phyloP scores from a whole-genome alignment of 2,113 vertebrate genomes.

The Charina bottae region DNA sequence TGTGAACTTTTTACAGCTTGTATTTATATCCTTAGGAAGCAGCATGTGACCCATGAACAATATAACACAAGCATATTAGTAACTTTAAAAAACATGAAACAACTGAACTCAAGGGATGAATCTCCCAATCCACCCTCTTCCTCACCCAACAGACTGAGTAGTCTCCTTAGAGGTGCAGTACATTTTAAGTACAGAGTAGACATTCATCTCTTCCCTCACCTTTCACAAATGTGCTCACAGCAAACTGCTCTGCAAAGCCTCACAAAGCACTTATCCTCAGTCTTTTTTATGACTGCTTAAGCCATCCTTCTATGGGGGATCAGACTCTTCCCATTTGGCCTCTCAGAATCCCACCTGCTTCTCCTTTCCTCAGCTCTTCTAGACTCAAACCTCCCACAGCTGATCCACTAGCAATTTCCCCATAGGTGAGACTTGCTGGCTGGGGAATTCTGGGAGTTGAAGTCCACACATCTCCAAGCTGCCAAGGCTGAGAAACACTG shows the following conservation, averaged over 20 bases:
- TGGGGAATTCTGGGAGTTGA: neutral
- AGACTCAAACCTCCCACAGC: neutral
- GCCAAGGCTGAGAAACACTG: neutral
- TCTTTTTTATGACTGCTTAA: neutral
- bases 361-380: neutral
- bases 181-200: neutral
- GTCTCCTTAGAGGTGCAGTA: too few species aligned
- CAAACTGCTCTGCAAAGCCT: neutral
- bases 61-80: neutral
- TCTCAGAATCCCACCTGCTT: neutral
- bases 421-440: neutral
- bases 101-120: neutral
- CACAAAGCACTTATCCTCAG: neutral
- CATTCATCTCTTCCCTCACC: neutral
- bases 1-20: neutral
- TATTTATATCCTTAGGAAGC: neutral
- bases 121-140: neutral
- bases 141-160: too few species aligned
- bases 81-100: neutral
- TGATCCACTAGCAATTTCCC: neutral
- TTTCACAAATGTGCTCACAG: neutral
- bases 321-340: neutral
- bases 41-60: neutral
- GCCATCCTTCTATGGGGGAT: neutral
- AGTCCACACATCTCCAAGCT: too few species aligned